Conservation (phyloP, 2,113 vertebrate species). For the Nannospalax galili region DNA sequence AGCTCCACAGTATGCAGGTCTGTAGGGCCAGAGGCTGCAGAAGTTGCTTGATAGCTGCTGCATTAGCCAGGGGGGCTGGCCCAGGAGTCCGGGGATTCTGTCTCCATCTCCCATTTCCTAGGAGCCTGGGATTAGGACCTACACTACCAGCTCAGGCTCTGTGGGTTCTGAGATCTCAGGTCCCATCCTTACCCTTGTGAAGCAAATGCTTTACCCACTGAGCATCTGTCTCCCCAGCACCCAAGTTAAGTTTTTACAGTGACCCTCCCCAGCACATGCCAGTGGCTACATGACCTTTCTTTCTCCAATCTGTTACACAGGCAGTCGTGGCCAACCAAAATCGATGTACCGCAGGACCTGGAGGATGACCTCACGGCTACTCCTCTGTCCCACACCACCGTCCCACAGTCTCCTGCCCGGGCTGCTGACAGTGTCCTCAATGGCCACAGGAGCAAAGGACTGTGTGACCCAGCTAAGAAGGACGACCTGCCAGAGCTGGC, state of each 20-base stretch:
- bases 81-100: background rate
- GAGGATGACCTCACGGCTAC: conserved; percentile 96
- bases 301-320: conserved; percentile 79
- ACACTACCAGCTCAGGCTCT: background rate
- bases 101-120: too few species aligned
- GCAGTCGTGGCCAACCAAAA: conserved; percentile 97
- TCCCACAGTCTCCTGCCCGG: conserved; percentile 93
- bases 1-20: fast-evolving
- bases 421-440: conserved; percentile 93
- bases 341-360: conserved; percentile 96
- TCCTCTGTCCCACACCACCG: conserved; percentile 92
- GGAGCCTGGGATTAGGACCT: background rate
- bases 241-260: background rate
- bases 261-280: fast-evolving
- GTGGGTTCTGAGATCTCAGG: background rate
- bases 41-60: background rate
- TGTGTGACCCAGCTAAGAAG: conserved; percentile 89
- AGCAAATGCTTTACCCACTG: background rate
- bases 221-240: background rate
- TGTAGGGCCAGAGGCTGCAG: background rate
- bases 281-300: background rate
- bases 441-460: conserved; percentile 92
- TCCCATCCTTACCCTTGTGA: background rate
- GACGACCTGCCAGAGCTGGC: conserved; percentile 90
- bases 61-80: background rate